These are phyloP conservation scores for Daktulosphaira vitifoliae DNA, from an alignment of 1,140 invertebrate genomes.

Conservation along the genomic window DNA sequence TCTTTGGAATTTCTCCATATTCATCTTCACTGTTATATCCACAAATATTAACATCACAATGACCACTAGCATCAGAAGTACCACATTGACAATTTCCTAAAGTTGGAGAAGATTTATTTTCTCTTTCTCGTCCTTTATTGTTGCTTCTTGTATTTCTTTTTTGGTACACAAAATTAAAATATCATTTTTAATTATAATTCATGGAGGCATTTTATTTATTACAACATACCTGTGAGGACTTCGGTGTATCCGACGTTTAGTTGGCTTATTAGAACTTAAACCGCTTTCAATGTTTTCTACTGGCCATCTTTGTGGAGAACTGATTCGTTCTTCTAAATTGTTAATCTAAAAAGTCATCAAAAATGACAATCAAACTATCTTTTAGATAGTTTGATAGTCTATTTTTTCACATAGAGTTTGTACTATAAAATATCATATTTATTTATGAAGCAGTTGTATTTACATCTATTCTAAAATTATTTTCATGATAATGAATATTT, in stretches of 20 bases:
- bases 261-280: slow-evolving; percentile 38
- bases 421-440: too few relatives aligned
- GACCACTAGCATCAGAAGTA: background rate
- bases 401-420: too few relatives aligned
- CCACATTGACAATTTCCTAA: background rate
- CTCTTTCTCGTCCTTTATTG: background rate
- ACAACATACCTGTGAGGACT: slow-evolving; percentile 7
- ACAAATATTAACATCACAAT: slow-evolving; percentile 41
- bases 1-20: slow-evolving; percentile 52
- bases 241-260: slow-evolving; percentile 36
- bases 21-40: slow-evolving; percentile 73
- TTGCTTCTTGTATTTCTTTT: slow-evolving; percentile 10
- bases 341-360: slow-evolving; percentile 43
- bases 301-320: slow-evolving; percentile 42
- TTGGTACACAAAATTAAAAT: background rate
- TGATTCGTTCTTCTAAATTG: slow-evolving; percentile 44
- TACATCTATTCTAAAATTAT: too few relatives aligned
- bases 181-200: too few relatives aligned
- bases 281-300: background rate
- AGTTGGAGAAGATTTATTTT: background rate
- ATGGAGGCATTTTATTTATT: too few relatives aligned
- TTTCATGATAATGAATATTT: too few relatives aligned
- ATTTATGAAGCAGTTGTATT: too few relatives aligned
- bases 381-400: too few relatives aligned
- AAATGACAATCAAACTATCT: too few relatives aligned